Percentiles rank a stretch among this genome's conserved stretches.
Conservation (phyloP, 2,797 vertebrate species). For the Sebastes matsubarae region DNA sequence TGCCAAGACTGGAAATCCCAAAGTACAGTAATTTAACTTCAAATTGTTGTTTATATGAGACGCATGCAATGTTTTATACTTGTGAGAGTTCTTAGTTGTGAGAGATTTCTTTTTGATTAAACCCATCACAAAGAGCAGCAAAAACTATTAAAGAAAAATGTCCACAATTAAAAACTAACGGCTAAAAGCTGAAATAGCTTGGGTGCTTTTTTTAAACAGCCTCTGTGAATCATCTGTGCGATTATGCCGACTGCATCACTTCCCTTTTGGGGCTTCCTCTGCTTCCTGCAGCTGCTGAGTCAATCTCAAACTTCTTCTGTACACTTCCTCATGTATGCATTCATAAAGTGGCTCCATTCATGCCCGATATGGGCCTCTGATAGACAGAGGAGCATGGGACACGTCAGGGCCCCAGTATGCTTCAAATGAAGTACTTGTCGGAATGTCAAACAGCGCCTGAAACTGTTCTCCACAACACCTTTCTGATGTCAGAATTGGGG, state of each 20-base stretch:
- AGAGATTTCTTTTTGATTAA: not conserved
- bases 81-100: not conserved
- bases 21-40: not conserved
- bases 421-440: not conserved
- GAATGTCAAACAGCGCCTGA: not conserved
- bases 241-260: constrained; percentile 39
- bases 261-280: constrained; percentile 49
- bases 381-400: not conserved
- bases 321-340: constrained; percentile 24
- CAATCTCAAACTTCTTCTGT: constrained; percentile 32
- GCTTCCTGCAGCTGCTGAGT: constrained; percentile 52
- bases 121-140: not conserved
- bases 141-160: not conserved
- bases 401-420: not conserved
- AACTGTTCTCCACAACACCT: not conserved
- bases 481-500: not conserved
- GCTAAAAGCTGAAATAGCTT: not conserved
- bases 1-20: not conserved
- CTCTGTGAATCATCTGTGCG: constrained; percentile 32
- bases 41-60: not conserved
- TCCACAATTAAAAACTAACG: not conserved
- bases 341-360: constrained; percentile 38
- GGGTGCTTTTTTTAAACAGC: not conserved
- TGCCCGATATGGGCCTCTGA: not conserved
- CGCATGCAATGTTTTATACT: not conserved